Evolutionary conservation across 2,797 vertebrate species (phyloP).

Genomic region (Hoplostethus mediterraneus): DNA sequence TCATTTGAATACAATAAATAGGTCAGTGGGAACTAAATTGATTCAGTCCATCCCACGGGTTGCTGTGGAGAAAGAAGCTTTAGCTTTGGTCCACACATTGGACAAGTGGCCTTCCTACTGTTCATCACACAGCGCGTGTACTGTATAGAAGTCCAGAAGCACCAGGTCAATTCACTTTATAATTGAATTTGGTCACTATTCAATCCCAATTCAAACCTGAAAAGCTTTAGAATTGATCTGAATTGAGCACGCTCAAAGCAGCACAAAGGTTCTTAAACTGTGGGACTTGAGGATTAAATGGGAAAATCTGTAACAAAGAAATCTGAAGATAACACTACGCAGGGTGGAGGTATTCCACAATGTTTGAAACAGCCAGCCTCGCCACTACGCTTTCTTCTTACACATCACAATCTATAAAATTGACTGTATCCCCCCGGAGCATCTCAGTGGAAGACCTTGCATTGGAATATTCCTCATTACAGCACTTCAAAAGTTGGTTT

Average conservation of each 20-base stretch:
- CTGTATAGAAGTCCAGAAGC: neutral
- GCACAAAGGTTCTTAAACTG: conserved; percentile 8
- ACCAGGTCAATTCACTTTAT: conserved; percentile 17
- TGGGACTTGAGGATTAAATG: neutral
- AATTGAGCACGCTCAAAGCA: conserved; percentile 12
- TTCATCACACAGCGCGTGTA: neutral
- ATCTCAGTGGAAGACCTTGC: neutral
- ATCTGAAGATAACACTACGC: too few species aligned
- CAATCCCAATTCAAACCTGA: conserved; percentile 30
- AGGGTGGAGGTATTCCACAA: too few species aligned
- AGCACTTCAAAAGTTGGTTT: neutral
- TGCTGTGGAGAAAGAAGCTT: conserved; percentile 10
- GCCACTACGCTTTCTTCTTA: neutral
- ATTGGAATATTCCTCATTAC: too few species aligned
- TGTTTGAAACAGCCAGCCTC: neutral
- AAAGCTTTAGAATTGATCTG: conserved; percentile 25
- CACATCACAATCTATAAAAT: neutral
- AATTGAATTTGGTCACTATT: conserved; percentile 20
- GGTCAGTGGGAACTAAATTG: conserved; percentile 59
- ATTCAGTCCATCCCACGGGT: conserved; percentile 36
- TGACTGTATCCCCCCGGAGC: neutral
- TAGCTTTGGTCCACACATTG: neutral
- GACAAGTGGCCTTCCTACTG: conserved; percentile 4
- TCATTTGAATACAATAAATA: conserved; percentile 59
- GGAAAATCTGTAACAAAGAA: neutral